Base-by-base conservation (phyloP, 2,797 vertebrate species). In the Columba guinea region DNA sequence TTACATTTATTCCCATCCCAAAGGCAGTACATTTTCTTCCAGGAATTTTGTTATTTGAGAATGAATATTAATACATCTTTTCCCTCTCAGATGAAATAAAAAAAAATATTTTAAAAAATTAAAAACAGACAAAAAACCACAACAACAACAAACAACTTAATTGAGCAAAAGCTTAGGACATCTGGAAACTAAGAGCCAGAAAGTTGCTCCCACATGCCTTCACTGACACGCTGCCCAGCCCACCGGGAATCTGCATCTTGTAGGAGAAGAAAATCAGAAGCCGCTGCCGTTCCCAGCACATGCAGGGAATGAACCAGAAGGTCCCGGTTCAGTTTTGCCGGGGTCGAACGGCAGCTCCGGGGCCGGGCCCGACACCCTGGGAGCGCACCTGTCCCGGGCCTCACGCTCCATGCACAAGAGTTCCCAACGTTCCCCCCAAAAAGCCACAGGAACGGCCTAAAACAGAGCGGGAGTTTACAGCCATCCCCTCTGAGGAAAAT, bases 191-290 rank as follows among this genome's bases (percentile, higher is more conserved):
- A 6, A 14, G 28, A 68, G 23, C 8, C 34, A 27, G 5, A 3
- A 28, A 26, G 30, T 7, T 3, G 1, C 27, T 65, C 20, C 39
- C 1, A 1, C 11, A 1, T 0, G 23, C 41, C 55, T 17, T 16
- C 6, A 17, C 21, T 1, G 34, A 10, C 46, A 10, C 0, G 2
- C 2, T 52, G 23, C 64, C 60, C 84, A 16, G 0, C 0, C 5
- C 53, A 1, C 23, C 0, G 48, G 49, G 56, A 5, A 22, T 2
- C 3, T 1, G 56, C 13, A 10, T 5, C 15, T 37, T 23, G 20
- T 24, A 8, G 41, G 41, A 18, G 19, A 46, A 46, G 44, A 46
- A 46, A 46, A 9, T 20, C 4, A 20, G 19, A 20, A 20, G 10
- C 18, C 44, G 44, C 44, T 20, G 44, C 44, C 44, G 19, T 20